Evolutionary conservation across 2,113 vertebrate genomes (phyloP).

Genomic region (Nerophis lumbriciformis): DNA sequence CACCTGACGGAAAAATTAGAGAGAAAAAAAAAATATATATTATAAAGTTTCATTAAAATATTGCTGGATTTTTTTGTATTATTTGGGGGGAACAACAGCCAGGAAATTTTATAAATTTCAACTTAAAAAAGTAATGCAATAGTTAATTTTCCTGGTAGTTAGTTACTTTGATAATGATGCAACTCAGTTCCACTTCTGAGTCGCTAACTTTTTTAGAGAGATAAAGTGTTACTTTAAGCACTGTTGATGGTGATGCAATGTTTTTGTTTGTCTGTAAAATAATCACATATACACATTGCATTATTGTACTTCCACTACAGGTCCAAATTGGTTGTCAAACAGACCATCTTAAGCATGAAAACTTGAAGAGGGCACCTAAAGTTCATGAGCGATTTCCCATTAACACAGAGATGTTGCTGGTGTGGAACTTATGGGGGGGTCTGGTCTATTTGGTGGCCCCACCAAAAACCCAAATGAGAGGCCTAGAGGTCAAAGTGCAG

Average conservation of each 20-base stretch:
- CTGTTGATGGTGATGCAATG: neutral
- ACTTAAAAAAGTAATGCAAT: too few relatives aligned
- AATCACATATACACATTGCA: neutral
- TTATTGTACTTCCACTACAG: conserved; percentile 34
- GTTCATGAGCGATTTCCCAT: conserved; percentile 57
- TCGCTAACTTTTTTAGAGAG: too few relatives aligned
- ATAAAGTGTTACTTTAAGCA: neutral
- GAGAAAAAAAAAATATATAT: too few relatives aligned
- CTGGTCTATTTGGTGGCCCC: conserved; percentile 70
- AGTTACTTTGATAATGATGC: too few relatives aligned
- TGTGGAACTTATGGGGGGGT: conserved; percentile 70
- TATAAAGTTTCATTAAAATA: too few relatives aligned
- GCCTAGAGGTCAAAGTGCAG: conserved; percentile 53
- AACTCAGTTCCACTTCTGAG: too few relatives aligned
- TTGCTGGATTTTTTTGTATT: too few relatives aligned
- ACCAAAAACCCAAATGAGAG: conserved; percentile 41
- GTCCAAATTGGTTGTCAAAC: conserved; percentile 74
- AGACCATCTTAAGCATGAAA: conserved; percentile 44
- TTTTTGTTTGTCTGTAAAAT: neutral
- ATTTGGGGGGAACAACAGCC: too few relatives aligned
- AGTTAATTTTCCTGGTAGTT: too few relatives aligned
- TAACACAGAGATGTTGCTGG: conserved; percentile 41
- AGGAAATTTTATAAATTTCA: too few relatives aligned
- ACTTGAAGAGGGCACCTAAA: conserved; percentile 54
- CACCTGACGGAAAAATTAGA: too few relatives aligned